phyloP scores from a whole-genome alignment of 2,113 vertebrate species.

The Silurus glanis region DNA sequence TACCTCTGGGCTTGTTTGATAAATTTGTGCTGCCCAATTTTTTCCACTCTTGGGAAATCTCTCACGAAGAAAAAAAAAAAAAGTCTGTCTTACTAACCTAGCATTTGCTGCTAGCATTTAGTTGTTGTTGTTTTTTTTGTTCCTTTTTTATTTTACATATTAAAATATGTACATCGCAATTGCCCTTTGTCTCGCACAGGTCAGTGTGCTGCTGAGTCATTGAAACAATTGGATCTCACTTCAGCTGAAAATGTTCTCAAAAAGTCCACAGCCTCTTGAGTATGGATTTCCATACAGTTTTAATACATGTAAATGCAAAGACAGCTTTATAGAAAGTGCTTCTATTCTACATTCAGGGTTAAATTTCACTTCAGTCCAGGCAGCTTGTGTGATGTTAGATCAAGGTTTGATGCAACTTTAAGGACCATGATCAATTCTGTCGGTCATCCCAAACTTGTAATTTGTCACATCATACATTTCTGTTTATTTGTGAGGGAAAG shows the following conservation, averaged over 20 bases:
- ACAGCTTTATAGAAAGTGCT: neutral
- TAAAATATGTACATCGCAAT: constrained; percentile 14
- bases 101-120: neutral
- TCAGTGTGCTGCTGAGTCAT: neutral
- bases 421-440: neutral
- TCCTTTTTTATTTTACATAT: neutral
- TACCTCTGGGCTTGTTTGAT: neutral
- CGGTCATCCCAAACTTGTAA: neutral
- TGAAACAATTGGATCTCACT: neutral
- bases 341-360: neutral
- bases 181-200: neutral
- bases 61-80: neutral
- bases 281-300: neutral
- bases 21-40: neutral
- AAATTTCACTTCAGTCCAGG: neutral
- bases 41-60: neutral
- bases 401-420: neutral
- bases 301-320: neutral
- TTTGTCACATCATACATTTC: neutral
- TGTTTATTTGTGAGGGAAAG: neutral
- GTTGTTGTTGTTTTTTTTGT: neutral
- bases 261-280: neutral
- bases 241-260: neutral
- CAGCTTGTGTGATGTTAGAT: neutral
- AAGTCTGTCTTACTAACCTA: neutral